phyloP scores from a whole-genome alignment of 2,888 invertebrate species.

The Zaprionus bogoriensis region DNA sequence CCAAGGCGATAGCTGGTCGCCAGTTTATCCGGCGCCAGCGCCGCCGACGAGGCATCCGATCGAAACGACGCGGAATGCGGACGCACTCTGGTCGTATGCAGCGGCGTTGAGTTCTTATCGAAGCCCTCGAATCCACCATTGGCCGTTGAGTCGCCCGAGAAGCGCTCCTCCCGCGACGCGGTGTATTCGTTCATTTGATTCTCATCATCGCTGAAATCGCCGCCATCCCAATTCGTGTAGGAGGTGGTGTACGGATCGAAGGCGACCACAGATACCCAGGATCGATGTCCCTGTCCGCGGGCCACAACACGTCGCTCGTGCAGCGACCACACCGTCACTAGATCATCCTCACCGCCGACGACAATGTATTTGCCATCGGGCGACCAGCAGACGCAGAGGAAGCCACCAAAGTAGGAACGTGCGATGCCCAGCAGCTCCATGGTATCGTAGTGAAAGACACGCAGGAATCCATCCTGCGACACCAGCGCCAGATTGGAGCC shows the following conservation, averaged over 20 bases:
- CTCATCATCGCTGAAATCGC: constrained; percentile 85
- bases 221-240: constrained; percentile 86
- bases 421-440: constrained; percentile 98
- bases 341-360: constrained; percentile 99
- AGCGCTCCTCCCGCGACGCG: constrained; percentile 65
- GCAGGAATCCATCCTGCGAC: constrained; percentile 96
- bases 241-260: constrained; percentile 94
- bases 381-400: constrained; percentile 99
- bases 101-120: constrained; percentile 80
- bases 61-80: constrained; percentile 82
- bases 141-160: constrained; percentile 72
- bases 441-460: constrained; percentile 98
- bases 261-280: constrained; percentile 98
- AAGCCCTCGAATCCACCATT: constrained; percentile 79
- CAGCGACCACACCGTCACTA: constrained; percentile 98
- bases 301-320: constrained; percentile 96
- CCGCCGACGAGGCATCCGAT: constrained; percentile 79
- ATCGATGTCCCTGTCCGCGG: constrained; percentile 98
- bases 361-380: constrained; percentile 97
- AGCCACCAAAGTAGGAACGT: constrained; percentile 98
- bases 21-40: constrained; percentile 82
- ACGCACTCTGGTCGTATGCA: constrained; percentile 72
- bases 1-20: constrained; percentile 92
- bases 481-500: constrained; percentile 96
- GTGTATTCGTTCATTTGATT: constrained; percentile 82